A percentile compares a stretch with the other conserved stretches of the same genome.
Evolutionary conservation across 2,113 vertebrate genomes (phyloP).

Genomic region (Muscicapa adusta): DNA sequence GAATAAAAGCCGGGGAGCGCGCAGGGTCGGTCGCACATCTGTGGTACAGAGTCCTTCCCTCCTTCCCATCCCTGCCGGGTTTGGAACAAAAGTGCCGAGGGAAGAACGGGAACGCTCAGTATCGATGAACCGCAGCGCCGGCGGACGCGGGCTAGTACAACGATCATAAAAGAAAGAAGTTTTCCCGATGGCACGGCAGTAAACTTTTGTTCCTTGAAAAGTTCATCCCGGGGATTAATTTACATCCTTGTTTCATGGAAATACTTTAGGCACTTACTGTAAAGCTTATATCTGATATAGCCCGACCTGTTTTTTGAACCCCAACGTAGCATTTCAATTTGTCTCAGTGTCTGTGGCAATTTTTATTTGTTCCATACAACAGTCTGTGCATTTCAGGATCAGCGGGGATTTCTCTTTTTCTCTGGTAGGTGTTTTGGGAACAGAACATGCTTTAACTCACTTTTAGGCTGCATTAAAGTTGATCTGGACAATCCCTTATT

Average conservation of each 20-base stretch:
- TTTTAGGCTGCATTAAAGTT: background rate
- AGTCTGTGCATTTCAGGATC: background rate
- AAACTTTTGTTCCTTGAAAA: background rate
- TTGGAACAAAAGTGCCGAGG: background rate
- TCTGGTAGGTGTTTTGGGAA: background rate
- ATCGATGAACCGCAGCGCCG: background rate
- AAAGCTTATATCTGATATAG: background rate
- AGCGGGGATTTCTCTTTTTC: background rate
- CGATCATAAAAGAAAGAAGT: background rate
- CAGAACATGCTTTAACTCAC: background rate
- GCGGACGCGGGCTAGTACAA: background rate
- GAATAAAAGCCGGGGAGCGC: background rate
- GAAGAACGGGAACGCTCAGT: background rate
- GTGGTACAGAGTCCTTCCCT: background rate
- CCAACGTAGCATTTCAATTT: rapidly evolving
- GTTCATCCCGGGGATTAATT: background rate
- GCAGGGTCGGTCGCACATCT: background rate
- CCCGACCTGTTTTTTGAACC: background rate
- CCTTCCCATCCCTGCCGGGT: background rate
- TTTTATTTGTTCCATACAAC: background rate
- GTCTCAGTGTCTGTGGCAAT: background rate
- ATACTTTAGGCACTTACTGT: background rate
- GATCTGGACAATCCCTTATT: background rate
- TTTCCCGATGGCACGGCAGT: background rate
- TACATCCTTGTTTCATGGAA: background rate